phyloP scores from a whole-genome alignment of 2,888 invertebrate genomes.

The Furcula furcula region DNA sequence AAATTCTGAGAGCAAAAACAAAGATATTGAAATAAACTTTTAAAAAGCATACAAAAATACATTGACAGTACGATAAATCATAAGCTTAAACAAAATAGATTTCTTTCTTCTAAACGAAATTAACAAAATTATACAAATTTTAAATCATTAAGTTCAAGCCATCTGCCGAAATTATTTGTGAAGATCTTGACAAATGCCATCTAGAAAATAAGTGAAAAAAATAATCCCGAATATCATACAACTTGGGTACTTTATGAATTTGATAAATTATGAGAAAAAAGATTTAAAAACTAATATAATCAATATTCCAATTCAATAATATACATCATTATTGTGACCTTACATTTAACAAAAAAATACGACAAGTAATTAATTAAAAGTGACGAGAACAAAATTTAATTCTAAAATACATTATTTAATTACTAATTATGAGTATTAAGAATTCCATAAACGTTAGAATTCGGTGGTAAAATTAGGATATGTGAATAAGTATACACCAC shows the following conservation, averaged over 20 bases:
- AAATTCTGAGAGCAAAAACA: constrained; percentile 29
- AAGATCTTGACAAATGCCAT: not conserved
- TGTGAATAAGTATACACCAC: constrained; percentile 30
- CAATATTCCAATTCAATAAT: constrained; percentile 15
- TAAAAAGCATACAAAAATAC: constrained; percentile 10
- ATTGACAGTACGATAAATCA: constrained; percentile 20
- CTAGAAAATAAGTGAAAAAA: not conserved
- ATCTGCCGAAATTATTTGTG: too few species aligned
- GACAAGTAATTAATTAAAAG: constrained; percentile 63
- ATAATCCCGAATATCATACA: not conserved
- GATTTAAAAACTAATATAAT: constrained; percentile 26
- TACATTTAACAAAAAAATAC: too few species aligned
- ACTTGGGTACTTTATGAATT: not conserved
- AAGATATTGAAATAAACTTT: constrained; percentile 6
- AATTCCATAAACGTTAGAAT: constrained; percentile 46
- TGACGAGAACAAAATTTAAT: constrained; percentile 64
- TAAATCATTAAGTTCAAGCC: not conserved
- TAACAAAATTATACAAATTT: constrained; percentile 1
- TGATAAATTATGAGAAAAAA: constrained; percentile 21
- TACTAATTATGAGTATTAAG: constrained; percentile 59
- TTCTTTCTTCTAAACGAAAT: not conserved
- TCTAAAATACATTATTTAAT: constrained; percentile 32
- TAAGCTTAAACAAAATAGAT: constrained; percentile 7
- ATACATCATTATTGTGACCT: constrained; percentile 42
- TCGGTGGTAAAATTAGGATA: constrained; percentile 68